These are phyloP conservation scores for Erebia aethiops DNA, from an alignment of 2,888 invertebrate species.

Conservation along the genomic window DNA sequence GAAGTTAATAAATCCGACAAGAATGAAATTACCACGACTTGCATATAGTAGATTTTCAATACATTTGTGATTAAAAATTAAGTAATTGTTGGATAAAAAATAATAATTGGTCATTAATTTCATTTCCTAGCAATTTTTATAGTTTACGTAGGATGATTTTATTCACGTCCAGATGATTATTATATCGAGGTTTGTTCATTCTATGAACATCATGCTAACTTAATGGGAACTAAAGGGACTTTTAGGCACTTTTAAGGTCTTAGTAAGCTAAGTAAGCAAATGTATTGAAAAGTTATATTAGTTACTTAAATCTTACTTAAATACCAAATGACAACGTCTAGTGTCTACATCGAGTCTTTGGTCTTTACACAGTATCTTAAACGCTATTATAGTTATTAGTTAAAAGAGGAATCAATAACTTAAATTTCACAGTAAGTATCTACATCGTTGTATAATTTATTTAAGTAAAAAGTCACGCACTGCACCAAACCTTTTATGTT, in stretches of 20 bases:
- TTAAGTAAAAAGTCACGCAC: constrained; percentile 48
- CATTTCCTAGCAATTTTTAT: neutral
- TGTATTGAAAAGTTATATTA: constrained; percentile 12
- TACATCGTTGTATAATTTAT: constrained; percentile 66
- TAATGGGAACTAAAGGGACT: neutral
- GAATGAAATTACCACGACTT: constrained; percentile 2
- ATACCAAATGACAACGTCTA: constrained; percentile 39
- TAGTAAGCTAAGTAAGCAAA: constrained; percentile 11
- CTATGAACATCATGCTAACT: too few relatives aligned
- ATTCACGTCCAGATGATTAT: too few relatives aligned
- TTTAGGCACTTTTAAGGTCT: neutral
- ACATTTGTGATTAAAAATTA: constrained; percentile 3
- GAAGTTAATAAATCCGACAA: neutral
- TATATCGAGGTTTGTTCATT: too few relatives aligned
- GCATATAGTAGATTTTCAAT: neutral
- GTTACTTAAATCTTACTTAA: constrained; percentile 42
- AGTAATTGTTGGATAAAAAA: neutral
- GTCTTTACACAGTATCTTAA: constrained; percentile 52
- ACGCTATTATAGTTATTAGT: constrained; percentile 28
- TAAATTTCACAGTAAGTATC: constrained; percentile 49
- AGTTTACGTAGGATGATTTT: too few relatives aligned
- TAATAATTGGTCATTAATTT: neutral
- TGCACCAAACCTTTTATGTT: constrained; percentile 53
- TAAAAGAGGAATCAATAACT: constrained; percentile 55
- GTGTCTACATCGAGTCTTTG: constrained; percentile 51